Percentiles rank a stretch among this genome's conserved stretches.
phyloP scores from a whole-genome alignment of 2,797 vertebrate genomes.

The Sebastes trivittatus region DNA sequence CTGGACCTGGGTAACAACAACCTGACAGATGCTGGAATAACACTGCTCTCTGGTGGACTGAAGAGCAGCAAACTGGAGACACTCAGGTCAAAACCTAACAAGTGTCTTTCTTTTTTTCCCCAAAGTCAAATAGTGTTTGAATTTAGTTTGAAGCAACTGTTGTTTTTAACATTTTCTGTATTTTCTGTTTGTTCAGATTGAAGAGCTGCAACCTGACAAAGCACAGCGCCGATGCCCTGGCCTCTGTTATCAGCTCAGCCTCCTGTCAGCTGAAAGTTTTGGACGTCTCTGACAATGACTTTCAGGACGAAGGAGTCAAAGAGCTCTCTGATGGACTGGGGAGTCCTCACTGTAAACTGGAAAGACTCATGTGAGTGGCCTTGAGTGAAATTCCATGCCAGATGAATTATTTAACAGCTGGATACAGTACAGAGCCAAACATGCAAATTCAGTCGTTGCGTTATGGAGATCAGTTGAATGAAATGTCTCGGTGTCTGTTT shows the following conservation, averaged over 20 bases:
- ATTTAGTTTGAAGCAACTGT: neutral
- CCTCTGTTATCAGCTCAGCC: conserved; percentile 47
- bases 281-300: conserved; percentile 73
- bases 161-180: neutral
- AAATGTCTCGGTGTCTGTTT: conserved; percentile 7
- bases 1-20: conserved; percentile 70
- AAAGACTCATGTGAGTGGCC: conserved; percentile 60
- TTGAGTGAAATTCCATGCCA: neutral
- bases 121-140: neutral
- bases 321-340: conserved; percentile 47
- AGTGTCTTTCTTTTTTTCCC: neutral
- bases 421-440: neutral
- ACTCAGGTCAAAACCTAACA: conserved; percentile 47
- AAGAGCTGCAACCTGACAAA: conserved; percentile 63
- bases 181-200: conserved; percentile 50
- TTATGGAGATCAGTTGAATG: neutral
- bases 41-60: conserved; percentile 48
- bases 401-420: conserved; percentile 17
- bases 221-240: conserved; percentile 31
- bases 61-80: conserved; percentile 51
- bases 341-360: conserved; percentile 61
- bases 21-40: conserved; percentile 63
- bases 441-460: neutral
- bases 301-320: conserved; percentile 56
- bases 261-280: conserved; percentile 54